Evolutionary conservation across 2,888 invertebrate genomes (phyloP).

Genomic region (Barypeithes pellucidus): DNA sequence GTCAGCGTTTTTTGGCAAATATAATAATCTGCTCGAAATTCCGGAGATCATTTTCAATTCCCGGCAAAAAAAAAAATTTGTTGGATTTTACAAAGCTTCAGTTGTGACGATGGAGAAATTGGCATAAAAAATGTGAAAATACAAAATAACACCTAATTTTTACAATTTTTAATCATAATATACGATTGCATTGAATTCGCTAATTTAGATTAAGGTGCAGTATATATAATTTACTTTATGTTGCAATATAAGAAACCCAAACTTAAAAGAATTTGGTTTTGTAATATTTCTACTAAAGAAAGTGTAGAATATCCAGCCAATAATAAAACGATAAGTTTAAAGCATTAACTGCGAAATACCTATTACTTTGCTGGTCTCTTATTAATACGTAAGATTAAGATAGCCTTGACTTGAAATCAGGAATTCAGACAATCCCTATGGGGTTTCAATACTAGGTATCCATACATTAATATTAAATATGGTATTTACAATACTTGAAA

Average conservation of each 20-base stretch:
- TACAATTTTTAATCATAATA: too few relatives aligned
- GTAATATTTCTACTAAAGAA: slow-evolving; percentile 33
- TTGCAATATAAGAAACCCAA: slow-evolving; percentile 25
- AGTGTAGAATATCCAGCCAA: slow-evolving; percentile 22
- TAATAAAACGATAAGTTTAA: slow-evolving; percentile 19
- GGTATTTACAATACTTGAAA: slow-evolving; percentile 31
- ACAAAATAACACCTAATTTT: too few relatives aligned
- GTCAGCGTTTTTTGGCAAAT: too few relatives aligned
- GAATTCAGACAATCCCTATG: slow-evolving; percentile 47
- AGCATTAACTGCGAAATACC: slow-evolving; percentile 4
- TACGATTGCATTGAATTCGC: not conserved
- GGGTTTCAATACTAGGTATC: slow-evolving; percentile 30
- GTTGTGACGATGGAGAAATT: too few relatives aligned
- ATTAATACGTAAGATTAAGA: slow-evolving; percentile 37
- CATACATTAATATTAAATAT: slow-evolving; percentile 31
- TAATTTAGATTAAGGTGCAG: not conserved
- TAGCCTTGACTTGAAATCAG: slow-evolving; percentile 43
- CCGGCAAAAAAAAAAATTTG: too few relatives aligned
- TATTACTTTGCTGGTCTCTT: slow-evolving; percentile 29
- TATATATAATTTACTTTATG: slow-evolving; percentile 12
- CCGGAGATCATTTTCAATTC: too few relatives aligned
- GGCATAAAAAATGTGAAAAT: too few relatives aligned
- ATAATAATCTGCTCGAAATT: too few relatives aligned
- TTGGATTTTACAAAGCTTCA: too few relatives aligned
- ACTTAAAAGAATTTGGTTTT: slow-evolving; percentile 33